Evolutionary conservation across 1,140 invertebrate species (phyloP), one percentile per base, ranked within the genome.

Genomic region (Pogonomyrmex californicus): DNA sequence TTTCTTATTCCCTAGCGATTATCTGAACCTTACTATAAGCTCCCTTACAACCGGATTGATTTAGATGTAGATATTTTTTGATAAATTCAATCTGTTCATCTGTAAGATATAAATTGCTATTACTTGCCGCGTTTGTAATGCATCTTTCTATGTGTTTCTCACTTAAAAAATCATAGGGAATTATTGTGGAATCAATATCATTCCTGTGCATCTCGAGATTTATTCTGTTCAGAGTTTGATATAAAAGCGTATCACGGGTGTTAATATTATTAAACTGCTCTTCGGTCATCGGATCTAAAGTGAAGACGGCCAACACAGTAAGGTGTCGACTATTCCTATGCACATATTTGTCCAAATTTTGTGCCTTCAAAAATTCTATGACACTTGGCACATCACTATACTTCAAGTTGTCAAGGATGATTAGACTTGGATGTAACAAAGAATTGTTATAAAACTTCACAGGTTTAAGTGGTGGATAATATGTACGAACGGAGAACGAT

Each of bases 21-120:
- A 95, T 17, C 68, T 94, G 93, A 14, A 95, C 91, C 79, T 95
- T 94, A 0, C 93, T 87, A n/a, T 93, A 91, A n/a, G 93, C 94
- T 41, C 94, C 92, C 63, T 95, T 95, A n/a, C 95, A 95, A 5
- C 95, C 95, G 77, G 90, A 30, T 92, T 86, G 6, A 85, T 62
- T 5, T 6, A 44, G 5, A 92, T 23, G 5, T 51, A 95, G 87
- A 63, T 87, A 75, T 7, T 87, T 23, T 47, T 87, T 91, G 17
- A 95, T 77, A 62, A 91, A 41, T 2, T 91, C 41, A 14, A 94
- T 76, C 30, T 95, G 88, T 10, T 85, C 14, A 0, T 65, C 17
- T 0, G 90, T 66, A 10, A 95, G 77, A 30, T 56, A 73, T 1
- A 93, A 23, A 41, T 91, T 79, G 7, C 36, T 86, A 38, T 91